A percentile compares a stretch with the other conserved stretches of the same genome.
phyloP scores from a whole-genome alignment of 2,888 invertebrate genomes.

The Pandemis corylana region DNA sequence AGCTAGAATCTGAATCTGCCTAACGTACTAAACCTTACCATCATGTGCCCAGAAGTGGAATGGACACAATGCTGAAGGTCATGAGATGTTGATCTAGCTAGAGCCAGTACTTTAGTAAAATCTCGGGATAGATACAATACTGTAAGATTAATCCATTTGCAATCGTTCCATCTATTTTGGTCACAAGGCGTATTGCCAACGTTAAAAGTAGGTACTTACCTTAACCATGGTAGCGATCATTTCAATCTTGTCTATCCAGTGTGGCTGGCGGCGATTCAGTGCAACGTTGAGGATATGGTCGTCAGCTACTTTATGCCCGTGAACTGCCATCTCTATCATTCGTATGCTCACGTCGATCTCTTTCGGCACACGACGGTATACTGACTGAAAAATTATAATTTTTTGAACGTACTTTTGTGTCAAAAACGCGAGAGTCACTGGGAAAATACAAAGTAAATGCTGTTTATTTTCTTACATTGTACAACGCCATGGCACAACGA shows the following conservation, averaged over 20 bases:
- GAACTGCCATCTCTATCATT: conserved; percentile 86
- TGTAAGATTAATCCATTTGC: too few species aligned
- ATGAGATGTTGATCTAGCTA: neutral
- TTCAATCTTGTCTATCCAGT: conserved; percentile 47
- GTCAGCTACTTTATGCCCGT: conserved; percentile 86
- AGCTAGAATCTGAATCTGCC: too few species aligned
- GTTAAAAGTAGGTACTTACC: conserved; percentile 52
- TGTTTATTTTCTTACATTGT: conserved; percentile 64
- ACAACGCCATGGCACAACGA: conserved; percentile 61
- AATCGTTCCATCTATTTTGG: neutral
- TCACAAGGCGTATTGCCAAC: neutral
- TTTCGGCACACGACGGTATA: conserved; percentile 70
- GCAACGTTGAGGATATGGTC: conserved; percentile 79
- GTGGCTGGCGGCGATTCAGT: conserved; percentile 68
- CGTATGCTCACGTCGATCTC: conserved; percentile 77
- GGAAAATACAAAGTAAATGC: neutral
- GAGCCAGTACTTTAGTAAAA: neutral
- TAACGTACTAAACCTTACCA: too few species aligned
- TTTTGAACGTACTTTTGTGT: too few species aligned
- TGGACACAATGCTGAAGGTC: too few species aligned
- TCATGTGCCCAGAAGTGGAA: neutral
- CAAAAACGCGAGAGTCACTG: too few species aligned
- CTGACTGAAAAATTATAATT: conserved; percentile 63
- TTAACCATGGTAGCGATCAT: conserved; percentile 56
- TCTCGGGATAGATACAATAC: neutral